phyloP scores from a whole-genome alignment of 2,888 invertebrate genomes.

The Xanthorhoe spadicearia region DNA sequence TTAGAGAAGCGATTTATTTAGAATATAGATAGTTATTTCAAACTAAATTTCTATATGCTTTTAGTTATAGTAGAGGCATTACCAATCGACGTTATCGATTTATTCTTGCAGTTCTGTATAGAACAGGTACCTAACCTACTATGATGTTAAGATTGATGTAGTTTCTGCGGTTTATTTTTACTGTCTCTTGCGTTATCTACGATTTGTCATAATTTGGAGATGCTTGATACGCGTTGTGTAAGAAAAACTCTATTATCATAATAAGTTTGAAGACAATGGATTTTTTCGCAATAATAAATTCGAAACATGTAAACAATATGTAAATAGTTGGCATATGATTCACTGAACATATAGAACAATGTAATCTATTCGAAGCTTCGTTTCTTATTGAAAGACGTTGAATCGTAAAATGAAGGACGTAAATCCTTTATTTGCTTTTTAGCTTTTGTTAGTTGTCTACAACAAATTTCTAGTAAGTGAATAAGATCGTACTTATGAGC shows the following conservation, averaged over 20 bases:
- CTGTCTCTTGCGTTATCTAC: slow-evolving; percentile 49
- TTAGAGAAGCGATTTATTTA: slow-evolving; percentile 28
- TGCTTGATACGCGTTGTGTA: slow-evolving; percentile 33
- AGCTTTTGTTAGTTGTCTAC: too few relatives aligned
- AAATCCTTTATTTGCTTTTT: too few relatives aligned
- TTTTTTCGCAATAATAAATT: slow-evolving; percentile 49
- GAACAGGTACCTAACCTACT: too few relatives aligned
- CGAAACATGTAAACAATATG: slow-evolving; percentile 42
- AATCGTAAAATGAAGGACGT: neutral
- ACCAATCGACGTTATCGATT: too few relatives aligned
- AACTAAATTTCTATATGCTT: slow-evolving; percentile 1
- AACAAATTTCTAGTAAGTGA: too few relatives aligned
- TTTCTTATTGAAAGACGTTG: neutral
- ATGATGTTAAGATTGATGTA: slow-evolving; percentile 42
- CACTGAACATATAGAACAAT: slow-evolving; percentile 41
- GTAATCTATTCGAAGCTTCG: slow-evolving; percentile 28
- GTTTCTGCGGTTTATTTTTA: slow-evolving; percentile 53
- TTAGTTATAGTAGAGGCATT: neutral
- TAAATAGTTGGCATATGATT: slow-evolving; percentile 46
- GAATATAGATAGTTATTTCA: slow-evolving; percentile 35
- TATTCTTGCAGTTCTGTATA: too few relatives aligned
- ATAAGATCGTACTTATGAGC: too few relatives aligned
- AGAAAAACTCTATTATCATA: slow-evolving; percentile 41
- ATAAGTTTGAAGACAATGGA: slow-evolving; percentile 49
- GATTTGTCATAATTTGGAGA: slow-evolving; percentile 33